phyloP scores from a whole-genome alignment of 2,888 invertebrate genomes.

The Sympetrum striolatum region DNA sequence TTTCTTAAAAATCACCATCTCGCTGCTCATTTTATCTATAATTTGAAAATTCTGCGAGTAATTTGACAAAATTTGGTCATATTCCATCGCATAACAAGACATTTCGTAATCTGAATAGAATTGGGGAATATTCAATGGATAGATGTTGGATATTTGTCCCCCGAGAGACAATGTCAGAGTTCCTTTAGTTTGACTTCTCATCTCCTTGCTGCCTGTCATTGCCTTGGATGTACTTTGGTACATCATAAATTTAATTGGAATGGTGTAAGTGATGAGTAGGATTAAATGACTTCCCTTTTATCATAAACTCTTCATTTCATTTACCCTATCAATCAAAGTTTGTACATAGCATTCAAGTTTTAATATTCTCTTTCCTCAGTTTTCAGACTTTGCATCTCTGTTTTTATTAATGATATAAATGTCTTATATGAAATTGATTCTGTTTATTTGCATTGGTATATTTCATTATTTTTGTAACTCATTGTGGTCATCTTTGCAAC shows the following conservation, averaged over 20 bases:
- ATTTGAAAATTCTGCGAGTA: slow-evolving; percentile 6
- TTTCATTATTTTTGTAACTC: not conserved
- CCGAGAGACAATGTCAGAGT: slow-evolving; percentile 20
- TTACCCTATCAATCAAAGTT: slow-evolving; percentile 9
- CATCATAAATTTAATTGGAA: slow-evolving; percentile 30
- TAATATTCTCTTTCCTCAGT: slow-evolving; percentile 18
- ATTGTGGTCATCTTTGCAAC: not conserved
- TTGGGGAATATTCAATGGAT: not conserved
- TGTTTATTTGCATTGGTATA: not conserved
- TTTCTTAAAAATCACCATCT: slow-evolving; percentile 16
- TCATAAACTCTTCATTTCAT: slow-evolving; percentile 14
- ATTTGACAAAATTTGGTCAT: slow-evolving; percentile 11
- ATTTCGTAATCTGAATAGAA: not conserved
- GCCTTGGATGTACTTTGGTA: slow-evolving; percentile 22
- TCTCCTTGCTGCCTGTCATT: slow-evolving; percentile 16
- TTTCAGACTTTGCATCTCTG: not conserved
- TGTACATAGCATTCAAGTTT: slow-evolving; percentile 17
- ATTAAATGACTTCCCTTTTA: slow-evolving; percentile 21
- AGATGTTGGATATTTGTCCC: not conserved
- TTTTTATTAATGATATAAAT: not conserved
- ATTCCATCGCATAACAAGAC: slow-evolving; percentile 15
- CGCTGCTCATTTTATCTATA: not conserved
- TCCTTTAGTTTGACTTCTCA: slow-evolving; percentile 29
- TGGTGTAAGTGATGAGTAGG: slow-evolving; percentile 35
- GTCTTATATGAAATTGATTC: not conserved